Conservation (phyloP, 2,113 vertebrate species). For the Alethe diademata region DNA sequence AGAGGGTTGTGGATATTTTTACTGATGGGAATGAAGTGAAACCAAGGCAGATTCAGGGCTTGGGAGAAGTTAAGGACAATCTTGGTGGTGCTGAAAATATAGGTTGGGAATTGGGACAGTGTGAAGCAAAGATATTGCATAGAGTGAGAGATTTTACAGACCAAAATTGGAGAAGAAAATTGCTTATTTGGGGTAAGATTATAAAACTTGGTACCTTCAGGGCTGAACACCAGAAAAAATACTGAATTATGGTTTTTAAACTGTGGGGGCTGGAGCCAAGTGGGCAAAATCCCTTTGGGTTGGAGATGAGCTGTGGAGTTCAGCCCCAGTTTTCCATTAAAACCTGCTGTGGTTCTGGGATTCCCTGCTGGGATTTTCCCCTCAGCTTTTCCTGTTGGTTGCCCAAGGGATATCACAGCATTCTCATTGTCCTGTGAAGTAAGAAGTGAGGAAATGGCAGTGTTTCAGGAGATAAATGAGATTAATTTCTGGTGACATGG, state of each 20-base stretch:
- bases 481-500: too few species aligned
- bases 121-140: background rate
- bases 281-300: background rate
- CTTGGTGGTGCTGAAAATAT: background rate
- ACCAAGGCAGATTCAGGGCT: background rate
- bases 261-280: background rate
- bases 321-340: background rate
- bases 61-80: background rate
- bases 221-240: background rate
- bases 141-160: background rate
- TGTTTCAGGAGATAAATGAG: background rate
- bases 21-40: background rate
- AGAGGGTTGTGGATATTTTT: background rate
- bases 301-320: background rate
- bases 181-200: background rate
- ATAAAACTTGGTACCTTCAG: background rate
- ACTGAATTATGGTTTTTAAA: background rate
- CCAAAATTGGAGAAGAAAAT: background rate
- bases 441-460: background rate
- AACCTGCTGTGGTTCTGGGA: background rate
- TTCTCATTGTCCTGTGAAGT: background rate
- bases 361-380: accelerated
- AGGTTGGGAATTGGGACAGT: background rate
- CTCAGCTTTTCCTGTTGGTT: background rate
- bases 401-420: background rate